phyloP scores from a whole-genome alignment of 2,888 invertebrate genomes.

The Nemotelus pantherinus region DNA sequence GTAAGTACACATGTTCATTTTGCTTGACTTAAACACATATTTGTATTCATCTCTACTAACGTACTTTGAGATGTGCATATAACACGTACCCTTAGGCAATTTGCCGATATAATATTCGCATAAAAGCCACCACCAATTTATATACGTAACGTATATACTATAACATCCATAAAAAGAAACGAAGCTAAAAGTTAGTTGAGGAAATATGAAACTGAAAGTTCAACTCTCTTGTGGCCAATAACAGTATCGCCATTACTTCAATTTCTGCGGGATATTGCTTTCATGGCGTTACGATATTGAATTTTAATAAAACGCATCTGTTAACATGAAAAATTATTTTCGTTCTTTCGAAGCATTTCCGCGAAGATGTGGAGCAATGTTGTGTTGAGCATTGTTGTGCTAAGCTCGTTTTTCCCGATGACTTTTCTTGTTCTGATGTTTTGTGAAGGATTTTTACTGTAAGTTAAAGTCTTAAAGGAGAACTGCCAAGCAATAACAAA shows the following conservation, averaged over 20 bases:
- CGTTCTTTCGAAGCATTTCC: background rate
- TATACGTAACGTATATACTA: too few species aligned
- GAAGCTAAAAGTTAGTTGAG: background rate
- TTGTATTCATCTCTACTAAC: too few species aligned
- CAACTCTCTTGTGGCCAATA: constrained; percentile 12
- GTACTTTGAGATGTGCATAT: too few species aligned
- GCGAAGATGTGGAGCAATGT: background rate
- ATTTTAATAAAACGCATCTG: constrained; percentile 42
- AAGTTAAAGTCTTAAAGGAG: too few species aligned
- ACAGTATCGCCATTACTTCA: constrained; percentile 20
- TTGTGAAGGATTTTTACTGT: too few species aligned
- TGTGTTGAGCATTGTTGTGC: background rate
- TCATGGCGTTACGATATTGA: constrained; percentile 24
- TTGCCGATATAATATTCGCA: too few species aligned
- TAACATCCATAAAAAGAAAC: too few species aligned
- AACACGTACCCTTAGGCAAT: too few species aligned
- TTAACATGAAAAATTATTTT: constrained; percentile 30
- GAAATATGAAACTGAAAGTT: constrained; percentile 10
- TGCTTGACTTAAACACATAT: too few species aligned
- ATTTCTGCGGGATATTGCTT: constrained; percentile 6
- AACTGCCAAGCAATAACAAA: too few species aligned
- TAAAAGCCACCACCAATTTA: too few species aligned
- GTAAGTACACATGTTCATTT: too few species aligned
- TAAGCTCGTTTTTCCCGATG: background rate
- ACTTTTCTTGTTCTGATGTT: background rate